These are phyloP conservation scores for Epsilonema sp. DNA, from an alignment of 2,888 invertebrate species.

Conservation along the genomic window DNA sequence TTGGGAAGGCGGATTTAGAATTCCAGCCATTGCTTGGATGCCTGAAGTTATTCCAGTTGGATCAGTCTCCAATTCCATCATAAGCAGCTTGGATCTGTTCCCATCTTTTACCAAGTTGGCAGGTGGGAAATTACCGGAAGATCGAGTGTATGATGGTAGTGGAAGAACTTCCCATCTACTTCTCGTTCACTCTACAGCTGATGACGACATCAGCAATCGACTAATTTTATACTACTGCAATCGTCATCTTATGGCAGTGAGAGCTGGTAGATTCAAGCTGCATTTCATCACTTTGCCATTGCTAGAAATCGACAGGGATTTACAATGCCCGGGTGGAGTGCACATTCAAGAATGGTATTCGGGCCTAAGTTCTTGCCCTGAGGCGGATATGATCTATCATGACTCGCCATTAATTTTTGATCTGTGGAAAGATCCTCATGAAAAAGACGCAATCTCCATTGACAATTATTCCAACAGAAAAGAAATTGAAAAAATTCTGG, in stretches of 20 bases:
- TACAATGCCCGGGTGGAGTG: constrained; percentile 18
- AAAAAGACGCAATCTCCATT: constrained; percentile 14
- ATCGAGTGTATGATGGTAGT: constrained; percentile 2
- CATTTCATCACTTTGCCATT: constrained; percentile 30
- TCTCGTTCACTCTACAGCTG: background rate
- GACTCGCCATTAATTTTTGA: constrained; percentile 34
- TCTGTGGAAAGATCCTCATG: constrained; percentile 32
- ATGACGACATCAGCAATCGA: constrained; percentile 15
- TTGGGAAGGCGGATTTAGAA: constrained; percentile 40
- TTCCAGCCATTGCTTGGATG: constrained; percentile 40
- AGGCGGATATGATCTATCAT: constrained; percentile 23
- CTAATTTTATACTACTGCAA: constrained; percentile 39
- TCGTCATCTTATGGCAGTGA: constrained; percentile 36
- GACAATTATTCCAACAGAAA: background rate
- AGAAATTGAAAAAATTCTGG: background rate
- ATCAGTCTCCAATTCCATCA: constrained; percentile 23
- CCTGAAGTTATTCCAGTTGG: constrained; percentile 33
- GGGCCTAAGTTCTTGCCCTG: constrained; percentile 20
- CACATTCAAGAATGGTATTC: constrained; percentile 22
- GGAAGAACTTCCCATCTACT: background rate
- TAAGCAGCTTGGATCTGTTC: constrained; percentile 23
- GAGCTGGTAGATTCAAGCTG: constrained; percentile 35
- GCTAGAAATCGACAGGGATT: background rate
- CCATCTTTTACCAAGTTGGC: constrained; percentile 17
- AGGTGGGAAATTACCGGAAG: constrained; percentile 4